Conservation (phyloP, 2,113 vertebrate species). For the Proteles cristata region DNA sequence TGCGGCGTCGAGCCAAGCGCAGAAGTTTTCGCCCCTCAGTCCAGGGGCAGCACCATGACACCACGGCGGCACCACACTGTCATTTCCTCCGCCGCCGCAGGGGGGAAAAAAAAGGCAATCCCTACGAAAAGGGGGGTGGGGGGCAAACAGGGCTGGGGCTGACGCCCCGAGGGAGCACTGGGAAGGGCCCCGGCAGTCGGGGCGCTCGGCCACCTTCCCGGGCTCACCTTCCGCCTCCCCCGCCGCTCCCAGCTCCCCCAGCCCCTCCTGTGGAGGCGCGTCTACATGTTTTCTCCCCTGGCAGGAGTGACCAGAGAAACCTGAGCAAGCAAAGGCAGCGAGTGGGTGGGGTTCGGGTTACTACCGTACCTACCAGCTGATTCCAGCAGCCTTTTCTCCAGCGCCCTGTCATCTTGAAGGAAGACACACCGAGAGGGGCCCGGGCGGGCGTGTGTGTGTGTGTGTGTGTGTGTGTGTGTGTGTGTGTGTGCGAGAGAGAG, state of each 20-base stretch:
- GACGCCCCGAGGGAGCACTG: constrained; percentile 37
- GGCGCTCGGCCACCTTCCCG: constrained; percentile 61
- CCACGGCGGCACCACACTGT: constrained; percentile 75
- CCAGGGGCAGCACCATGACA: constrained; percentile 76
- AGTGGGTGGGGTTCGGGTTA: constrained; percentile 80
- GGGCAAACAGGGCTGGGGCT: constrained; percentile 49
- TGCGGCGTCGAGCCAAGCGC: constrained; percentile 74
- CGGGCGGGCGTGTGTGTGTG: not conserved
- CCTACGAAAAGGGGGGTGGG: constrained; percentile 56
- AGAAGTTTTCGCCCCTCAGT: constrained; percentile 65
- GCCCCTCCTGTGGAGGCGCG: constrained; percentile 65
- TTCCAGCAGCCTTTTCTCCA: constrained; percentile 80
- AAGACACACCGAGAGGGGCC: constrained; percentile 64
- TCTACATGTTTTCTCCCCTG: constrained; percentile 69
- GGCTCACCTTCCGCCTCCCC: constrained; percentile 72
- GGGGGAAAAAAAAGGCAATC: constrained; percentile 54
- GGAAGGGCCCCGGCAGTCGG: constrained; percentile 35
- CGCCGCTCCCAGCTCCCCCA: constrained; percentile 65
- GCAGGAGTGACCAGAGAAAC: constrained; percentile 77
- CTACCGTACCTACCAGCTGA: constrained; percentile 81
- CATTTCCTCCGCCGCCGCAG: constrained; percentile 80
- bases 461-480: not conserved
- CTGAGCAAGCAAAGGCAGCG: constrained; percentile 73
- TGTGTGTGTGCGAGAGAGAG: not conserved
- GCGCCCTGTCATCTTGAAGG: constrained; percentile 79